These are phyloP conservation scores for Penaeus japonicus DNA, from an alignment of 1,140 invertebrate species.

Conservation along the genomic window DNA sequence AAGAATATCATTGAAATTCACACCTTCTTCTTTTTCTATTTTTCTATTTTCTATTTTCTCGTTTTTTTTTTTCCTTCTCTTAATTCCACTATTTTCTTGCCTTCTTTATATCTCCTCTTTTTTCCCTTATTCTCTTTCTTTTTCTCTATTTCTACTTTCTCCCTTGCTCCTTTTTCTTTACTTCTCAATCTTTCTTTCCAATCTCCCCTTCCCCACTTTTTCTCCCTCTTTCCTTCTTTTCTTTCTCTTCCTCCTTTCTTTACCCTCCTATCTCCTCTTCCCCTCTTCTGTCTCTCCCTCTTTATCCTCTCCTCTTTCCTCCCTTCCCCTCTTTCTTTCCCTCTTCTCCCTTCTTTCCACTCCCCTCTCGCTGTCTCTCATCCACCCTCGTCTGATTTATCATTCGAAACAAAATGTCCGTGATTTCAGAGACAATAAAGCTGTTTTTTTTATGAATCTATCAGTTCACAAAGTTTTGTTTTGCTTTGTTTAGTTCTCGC, in stretches of 20 bases:
- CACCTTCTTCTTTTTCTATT: background rate
- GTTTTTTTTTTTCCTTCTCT: background rate
- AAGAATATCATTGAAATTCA: too few species aligned
- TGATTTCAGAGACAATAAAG: conserved; percentile 9
- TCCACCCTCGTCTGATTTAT: background rate
- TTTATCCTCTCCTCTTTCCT: background rate
- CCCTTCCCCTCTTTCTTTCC: background rate
- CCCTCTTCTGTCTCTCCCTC: background rate
- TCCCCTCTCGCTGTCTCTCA: background rate
- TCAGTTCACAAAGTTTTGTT: background rate
- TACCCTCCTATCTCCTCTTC: background rate
- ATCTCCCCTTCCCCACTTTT: background rate
- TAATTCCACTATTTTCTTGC: too few species aligned
- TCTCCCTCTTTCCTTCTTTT: background rate
- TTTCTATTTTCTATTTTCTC: background rate
- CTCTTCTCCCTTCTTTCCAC: background rate
- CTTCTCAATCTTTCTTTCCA: background rate
- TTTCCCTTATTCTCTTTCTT: background rate
- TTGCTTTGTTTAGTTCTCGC: background rate
- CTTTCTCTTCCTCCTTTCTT: background rate
- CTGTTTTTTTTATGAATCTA: background rate
- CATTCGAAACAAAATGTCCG: background rate
- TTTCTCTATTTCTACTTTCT: background rate
- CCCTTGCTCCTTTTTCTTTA: background rate
- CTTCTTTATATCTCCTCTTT: too few species aligned